Evolutionary conservation across 2,888 invertebrate genomes (phyloP).

Genomic region (Folsomia manolachei): DNA sequence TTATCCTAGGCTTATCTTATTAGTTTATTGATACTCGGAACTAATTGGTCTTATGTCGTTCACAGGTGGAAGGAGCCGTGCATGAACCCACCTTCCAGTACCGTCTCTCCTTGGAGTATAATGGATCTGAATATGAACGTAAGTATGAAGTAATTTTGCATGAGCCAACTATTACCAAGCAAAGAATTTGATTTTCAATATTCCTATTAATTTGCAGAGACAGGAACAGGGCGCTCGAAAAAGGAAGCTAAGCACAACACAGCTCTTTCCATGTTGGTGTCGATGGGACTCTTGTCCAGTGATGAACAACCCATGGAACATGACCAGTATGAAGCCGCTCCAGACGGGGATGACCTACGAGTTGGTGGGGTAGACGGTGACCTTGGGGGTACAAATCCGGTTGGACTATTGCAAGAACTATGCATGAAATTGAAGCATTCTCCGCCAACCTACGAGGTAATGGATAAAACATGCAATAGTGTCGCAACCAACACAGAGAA

Average conservation of each 20-base stretch:
- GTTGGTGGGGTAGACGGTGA: constrained; percentile 40
- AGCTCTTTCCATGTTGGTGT: constrained; percentile 84
- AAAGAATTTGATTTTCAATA: too few species aligned
- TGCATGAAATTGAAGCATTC: constrained; percentile 96
- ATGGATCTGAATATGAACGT: constrained; percentile 59
- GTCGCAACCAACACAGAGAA: too few species aligned
- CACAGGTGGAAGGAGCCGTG: constrained; percentile 86
- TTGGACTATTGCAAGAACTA: constrained; percentile 87
- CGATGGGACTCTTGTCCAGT: constrained; percentile 55
- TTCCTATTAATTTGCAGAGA: constrained; percentile 67
- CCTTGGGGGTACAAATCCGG: constrained; percentile 71
- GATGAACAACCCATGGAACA: constrained; percentile 31
- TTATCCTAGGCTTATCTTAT: too few species aligned
- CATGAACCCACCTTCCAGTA: constrained; percentile 91
- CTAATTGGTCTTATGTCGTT: too few species aligned
- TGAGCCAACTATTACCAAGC: too few species aligned
- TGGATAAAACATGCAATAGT: too few species aligned
- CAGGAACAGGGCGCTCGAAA: constrained; percentile 90
- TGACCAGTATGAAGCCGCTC: constrained; percentile 37
- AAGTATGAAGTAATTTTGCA: too few species aligned
- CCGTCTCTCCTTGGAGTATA: constrained; percentile 73
- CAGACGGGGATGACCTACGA: constrained; percentile 31
- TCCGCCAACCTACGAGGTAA: constrained; percentile 88
- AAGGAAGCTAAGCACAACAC: constrained; percentile 97
- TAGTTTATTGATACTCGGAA: too few species aligned